Evolutionary conservation across 2,113 vertebrate species (phyloP).

Genomic region (Channa maculata): DNA sequence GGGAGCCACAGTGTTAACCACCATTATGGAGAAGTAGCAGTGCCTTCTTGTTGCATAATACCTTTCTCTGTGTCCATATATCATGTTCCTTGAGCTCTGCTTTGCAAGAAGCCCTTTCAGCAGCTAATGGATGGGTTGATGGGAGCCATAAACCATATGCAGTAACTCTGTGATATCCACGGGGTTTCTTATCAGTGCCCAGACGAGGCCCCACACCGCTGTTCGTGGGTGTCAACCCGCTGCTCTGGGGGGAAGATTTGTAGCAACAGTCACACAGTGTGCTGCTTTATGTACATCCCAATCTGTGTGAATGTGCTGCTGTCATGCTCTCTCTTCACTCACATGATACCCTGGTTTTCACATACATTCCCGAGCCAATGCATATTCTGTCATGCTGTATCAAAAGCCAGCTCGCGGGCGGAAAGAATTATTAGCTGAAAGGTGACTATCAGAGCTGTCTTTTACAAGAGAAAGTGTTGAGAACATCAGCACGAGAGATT

Average conservation of each 20-base stretch:
- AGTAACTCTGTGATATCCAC: conserved; percentile 52
- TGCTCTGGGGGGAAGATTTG: conserved; percentile 60
- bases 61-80: conserved; percentile 31
- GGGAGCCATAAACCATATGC: conserved; percentile 57
- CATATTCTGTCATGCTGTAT: conserved; percentile 52
- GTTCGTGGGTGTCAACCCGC: conserved; percentile 60
- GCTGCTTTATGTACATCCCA: conserved; percentile 52
- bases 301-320: conserved; percentile 57
- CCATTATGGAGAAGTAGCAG: conserved; percentile 22
- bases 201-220: conserved; percentile 56
- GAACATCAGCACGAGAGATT: conserved; percentile 53
- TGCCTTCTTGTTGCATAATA: conserved; percentile 47
- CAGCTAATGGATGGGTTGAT: conserved; percentile 53
- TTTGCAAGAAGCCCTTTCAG: conserved; percentile 51
- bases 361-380: conserved; percentile 44
- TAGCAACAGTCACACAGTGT: conserved; percentile 43
- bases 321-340: conserved; percentile 48
- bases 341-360: conserved; percentile 61
- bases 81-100: conserved; percentile 27
- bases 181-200: conserved; percentile 68
- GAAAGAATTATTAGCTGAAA: conserved; percentile 57
- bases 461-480: conserved; percentile 52
- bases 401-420: conserved; percentile 15
- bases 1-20: conserved; percentile 18
- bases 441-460: conserved; percentile 48